A percentile compares a stretch with the other conserved stretches of the same genome.
These are phyloP conservation scores for Triops cancriformis DNA, from an alignment of 1,140 invertebrate species.

Conservation along the genomic window DNA sequence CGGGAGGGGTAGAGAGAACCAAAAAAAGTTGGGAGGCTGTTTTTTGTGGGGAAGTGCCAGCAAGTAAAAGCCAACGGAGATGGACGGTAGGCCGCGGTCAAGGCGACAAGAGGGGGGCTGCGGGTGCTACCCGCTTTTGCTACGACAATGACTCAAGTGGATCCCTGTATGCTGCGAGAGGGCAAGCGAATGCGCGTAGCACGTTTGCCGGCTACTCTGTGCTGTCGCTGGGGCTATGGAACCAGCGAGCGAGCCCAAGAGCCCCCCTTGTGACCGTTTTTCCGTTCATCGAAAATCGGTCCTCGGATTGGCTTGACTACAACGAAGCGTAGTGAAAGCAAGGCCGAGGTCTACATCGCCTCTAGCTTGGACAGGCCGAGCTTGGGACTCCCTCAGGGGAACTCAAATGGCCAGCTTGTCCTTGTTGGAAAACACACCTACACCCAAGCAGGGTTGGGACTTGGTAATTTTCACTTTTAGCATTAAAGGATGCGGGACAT, in stretches of 20 bases:
- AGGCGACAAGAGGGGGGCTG: slow-evolving; percentile 11
- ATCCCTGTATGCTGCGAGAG: slow-evolving; percentile 5
- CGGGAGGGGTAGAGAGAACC: neutral
- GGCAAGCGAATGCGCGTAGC: slow-evolving; percentile 11
- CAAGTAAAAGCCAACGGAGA: neutral
- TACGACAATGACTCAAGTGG: slow-evolving; percentile 13
- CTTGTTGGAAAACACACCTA: neutral
- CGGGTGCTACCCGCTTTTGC: slow-evolving; percentile 11
- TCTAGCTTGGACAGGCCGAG: neutral
- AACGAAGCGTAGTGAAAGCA: slow-evolving; percentile 1
- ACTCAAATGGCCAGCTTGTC: slow-evolving; percentile 5
- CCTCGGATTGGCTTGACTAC: slow-evolving; percentile 8
- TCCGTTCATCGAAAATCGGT: slow-evolving; percentile 13
- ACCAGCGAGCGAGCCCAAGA: neutral
- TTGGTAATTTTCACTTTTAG: neutral
- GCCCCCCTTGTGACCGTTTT: slow-evolving; percentile 7
- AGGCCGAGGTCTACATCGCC: slow-evolving; percentile 2
- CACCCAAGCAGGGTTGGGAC: neutral
- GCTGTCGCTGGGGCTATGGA: neutral
- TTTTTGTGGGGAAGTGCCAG: neutral
- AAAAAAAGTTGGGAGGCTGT: neutral
- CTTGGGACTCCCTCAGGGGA: neutral
- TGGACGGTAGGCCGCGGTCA: slow-evolving; percentile 11
- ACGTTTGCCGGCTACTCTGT: slow-evolving; percentile 12
- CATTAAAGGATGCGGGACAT: slow-evolving; percentile 4